Evolutionary conservation across 1,140 invertebrate species (phyloP), one percentile per base, ranked within the genome.

Genomic region (Nixonia krombeini): DNA sequence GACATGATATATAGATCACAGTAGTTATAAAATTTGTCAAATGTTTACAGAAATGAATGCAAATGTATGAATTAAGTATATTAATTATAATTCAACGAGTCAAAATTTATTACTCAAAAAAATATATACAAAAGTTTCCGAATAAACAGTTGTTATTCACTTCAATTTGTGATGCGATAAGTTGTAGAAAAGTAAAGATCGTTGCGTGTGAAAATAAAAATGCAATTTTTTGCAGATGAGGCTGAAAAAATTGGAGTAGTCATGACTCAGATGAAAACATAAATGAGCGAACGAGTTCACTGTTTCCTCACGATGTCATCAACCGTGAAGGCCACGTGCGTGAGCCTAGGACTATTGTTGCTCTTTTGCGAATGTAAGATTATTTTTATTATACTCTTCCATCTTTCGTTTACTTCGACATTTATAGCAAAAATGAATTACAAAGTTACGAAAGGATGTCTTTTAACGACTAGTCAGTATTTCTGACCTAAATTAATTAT

Each of bases 241-340:
- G 16, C 8, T 12, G 28, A 45, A 15, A 40, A 58, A 69, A 44
- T 38, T 28, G 49, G 29, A 46, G 46, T 41, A 55, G 40, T 50
- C 10, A 67, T 68, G 64, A 58, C 26, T 7, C 37, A 63, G 59
- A 67, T 53, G 63, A 40, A 33, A 52, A 66, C n/a, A 31, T 35
- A 35, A 35, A 35, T 12, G 1, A 25, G 29, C 58, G 35, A 40
- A 42, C n/a, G 29, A 62, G 62, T 45, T 65, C 10, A 61, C 15
- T 44, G 21, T 56, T 61, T 70, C 56, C 61, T 59, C 46, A 53
- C 58, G 46, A 72, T 67, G 69, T 49, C 50, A 58, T 52, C 59
- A 15, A 72, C 56, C 51, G 56, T 67, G 69, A 72, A 68, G 69
- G 64, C 64, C 69, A 72, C 69, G 69, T 67, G 69, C 49, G 44